Evolutionary conservation across 1,140 invertebrate genomes (phyloP).

Genomic region (Dolichoris vasculosae): DNA sequence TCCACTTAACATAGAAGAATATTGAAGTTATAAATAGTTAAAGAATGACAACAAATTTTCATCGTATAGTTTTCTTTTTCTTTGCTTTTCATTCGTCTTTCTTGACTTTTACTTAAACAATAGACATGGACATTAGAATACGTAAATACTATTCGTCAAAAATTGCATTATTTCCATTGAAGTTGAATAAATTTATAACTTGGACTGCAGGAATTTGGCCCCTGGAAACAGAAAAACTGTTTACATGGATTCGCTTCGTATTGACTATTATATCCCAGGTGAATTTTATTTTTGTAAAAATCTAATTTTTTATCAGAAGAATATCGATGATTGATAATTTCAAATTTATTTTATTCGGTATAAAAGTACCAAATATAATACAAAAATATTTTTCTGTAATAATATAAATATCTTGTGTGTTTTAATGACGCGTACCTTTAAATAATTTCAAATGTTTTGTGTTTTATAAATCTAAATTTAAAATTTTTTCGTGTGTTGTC

Average conservation of each 20-base stretch:
- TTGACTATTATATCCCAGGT: not conserved
- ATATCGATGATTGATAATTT: no score
- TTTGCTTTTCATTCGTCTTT: not conserved
- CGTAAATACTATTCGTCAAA: not conserved
- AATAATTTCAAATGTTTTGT: no score
- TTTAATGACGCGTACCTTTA: no score
- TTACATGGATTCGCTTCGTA: not conserved
- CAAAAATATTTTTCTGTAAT: no score
- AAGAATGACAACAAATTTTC: not conserved
- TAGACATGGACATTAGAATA: not conserved
- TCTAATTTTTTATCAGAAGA: not conserved
- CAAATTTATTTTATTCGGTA: no score
- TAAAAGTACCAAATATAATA: no score
- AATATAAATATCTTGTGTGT: no score
- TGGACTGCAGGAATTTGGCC: constrained; percentile 39
- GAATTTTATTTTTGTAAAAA: not conserved
- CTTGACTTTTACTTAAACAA: not conserved
- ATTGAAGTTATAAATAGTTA: not conserved
- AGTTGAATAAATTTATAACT: constrained; percentile 19
- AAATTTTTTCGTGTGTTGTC: no score
- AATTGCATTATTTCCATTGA: not conserved
- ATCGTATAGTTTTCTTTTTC: not conserved
- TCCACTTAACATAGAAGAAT: not conserved
- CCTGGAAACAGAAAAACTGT: not conserved
- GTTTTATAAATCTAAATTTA: no score